phyloP scores from a whole-genome alignment of 2,888 invertebrate genomes.

The Apomyelois bistriatella region DNA sequence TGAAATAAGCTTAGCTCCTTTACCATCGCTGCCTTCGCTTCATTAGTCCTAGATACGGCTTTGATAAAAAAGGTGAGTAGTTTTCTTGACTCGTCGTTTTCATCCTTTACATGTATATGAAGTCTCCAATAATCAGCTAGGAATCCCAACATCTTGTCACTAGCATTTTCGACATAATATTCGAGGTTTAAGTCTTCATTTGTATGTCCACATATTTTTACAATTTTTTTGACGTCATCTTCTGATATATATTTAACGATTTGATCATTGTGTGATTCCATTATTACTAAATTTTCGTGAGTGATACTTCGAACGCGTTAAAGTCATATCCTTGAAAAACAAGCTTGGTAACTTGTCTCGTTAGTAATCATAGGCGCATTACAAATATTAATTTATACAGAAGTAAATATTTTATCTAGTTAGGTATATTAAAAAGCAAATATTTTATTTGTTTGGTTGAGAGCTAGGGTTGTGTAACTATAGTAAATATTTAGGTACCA shows the following conservation, averaged over 20 bases:
- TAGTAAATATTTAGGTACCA: no score
- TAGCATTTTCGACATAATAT: constrained; percentile 47
- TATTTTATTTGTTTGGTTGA: background rate
- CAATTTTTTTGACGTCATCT: constrained; percentile 45
- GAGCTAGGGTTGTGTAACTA: no score
- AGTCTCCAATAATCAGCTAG: constrained; percentile 67
- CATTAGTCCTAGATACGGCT: constrained; percentile 51
- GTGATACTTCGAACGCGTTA: background rate
- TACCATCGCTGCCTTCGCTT: constrained; percentile 61
- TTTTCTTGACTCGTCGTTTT: constrained; percentile 25
- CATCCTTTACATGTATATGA: constrained; percentile 35
- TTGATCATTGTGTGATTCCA: constrained; percentile 10
- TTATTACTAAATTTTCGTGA: background rate
- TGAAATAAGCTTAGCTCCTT: constrained; percentile 53
- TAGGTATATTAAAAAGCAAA: background rate
- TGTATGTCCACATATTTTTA: constrained; percentile 33
- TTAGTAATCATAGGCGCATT: background rate
- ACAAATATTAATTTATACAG: background rate
- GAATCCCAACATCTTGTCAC: constrained; percentile 68
- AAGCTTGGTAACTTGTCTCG: no score
- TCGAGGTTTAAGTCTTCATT: constrained; percentile 32
- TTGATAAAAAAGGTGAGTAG: constrained; percentile 56
- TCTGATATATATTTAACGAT: constrained; percentile 31
- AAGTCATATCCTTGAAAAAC: background rate
- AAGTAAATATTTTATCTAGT: background rate